phyloP scores from a whole-genome alignment of 2,888 invertebrate genomes.

The Drosophila atripex region DNA sequence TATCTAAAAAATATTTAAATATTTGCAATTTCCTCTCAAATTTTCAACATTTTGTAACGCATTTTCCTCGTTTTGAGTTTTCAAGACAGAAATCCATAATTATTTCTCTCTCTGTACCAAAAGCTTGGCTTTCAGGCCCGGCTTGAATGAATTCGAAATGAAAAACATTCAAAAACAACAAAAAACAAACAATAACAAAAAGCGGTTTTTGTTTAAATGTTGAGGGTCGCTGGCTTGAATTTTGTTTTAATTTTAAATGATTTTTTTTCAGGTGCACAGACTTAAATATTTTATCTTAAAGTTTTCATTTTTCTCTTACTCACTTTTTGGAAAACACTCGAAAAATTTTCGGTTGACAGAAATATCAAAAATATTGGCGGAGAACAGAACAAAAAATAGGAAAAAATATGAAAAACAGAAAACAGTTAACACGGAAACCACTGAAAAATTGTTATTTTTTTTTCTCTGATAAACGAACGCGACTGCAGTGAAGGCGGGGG shows the following conservation, averaged over 20 bases:
- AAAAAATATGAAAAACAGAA: neutral
- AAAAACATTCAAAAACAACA: constrained; percentile 33
- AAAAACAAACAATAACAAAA: constrained; percentile 55
- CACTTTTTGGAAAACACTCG: constrained; percentile 2
- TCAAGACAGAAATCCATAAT: too few species aligned
- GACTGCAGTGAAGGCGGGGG: neutral
- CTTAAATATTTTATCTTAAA: neutral
- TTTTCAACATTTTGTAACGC: neutral
- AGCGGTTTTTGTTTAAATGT: constrained; percentile 48
- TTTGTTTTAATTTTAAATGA: constrained; percentile 15
- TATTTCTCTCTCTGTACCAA: constrained; percentile 13
- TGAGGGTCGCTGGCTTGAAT: constrained; percentile 51
- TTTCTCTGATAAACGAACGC: constrained; percentile 1
- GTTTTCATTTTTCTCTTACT: too few species aligned
- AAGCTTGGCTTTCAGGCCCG: constrained; percentile 49
- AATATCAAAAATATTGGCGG: constrained; percentile 1
- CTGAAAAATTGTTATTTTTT: neutral
- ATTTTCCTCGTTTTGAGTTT: neutral
- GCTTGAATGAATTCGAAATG: constrained; percentile 29
- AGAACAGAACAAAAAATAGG: neutral
- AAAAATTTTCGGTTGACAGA: neutral
- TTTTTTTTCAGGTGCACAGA: constrained; percentile 1
- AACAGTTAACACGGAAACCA: constrained; percentile 5
- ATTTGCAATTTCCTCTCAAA: neutral
- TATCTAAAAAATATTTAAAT: too few species aligned